Evolutionary conservation across 2,113 vertebrate genomes (phyloP).

Genomic region (Dipodomys spectabilis): DNA sequence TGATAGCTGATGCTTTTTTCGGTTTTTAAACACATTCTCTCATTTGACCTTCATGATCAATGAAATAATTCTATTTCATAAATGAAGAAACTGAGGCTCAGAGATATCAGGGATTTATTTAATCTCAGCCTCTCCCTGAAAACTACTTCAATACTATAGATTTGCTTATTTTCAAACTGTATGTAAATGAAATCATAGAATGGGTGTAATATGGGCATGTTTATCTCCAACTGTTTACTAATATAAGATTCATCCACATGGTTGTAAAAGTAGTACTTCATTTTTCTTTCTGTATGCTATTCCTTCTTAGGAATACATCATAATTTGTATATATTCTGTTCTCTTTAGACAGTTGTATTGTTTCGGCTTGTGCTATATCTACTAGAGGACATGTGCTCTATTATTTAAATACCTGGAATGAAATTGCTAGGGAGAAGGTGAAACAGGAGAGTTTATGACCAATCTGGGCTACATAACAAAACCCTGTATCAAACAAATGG

Average conservation of each 20-base stretch:
- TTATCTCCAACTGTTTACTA: not conserved
- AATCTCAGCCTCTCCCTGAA: not conserved
- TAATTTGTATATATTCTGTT: not conserved
- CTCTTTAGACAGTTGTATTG: not conserved
- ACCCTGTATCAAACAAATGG: not conserved
- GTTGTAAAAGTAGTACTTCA: not conserved
- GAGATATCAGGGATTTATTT: constrained; percentile 8
- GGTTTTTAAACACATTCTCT: constrained; percentile 2
- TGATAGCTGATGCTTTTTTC: not conserved
- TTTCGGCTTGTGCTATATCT: not conserved
- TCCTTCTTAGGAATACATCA: not conserved
- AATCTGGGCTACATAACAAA: too few species aligned
- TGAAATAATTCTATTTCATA: not conserved
- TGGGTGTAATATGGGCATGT: not conserved
- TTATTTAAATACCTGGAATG: constrained; percentile 37
- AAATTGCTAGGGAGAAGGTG: not conserved
- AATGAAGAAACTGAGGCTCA: constrained; percentile 44
- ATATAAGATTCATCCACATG: not conserved
- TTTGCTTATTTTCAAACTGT: not conserved
- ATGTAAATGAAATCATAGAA: not conserved
- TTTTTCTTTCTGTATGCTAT: not conserved
- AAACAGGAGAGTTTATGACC: too few species aligned
- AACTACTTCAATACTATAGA: not conserved
- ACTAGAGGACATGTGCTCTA: not conserved
- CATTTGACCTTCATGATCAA: not conserved